Base-by-base conservation (phyloP, 2,797 vertebrate species). In the Gobionotothen gibberifrons region DNA sequence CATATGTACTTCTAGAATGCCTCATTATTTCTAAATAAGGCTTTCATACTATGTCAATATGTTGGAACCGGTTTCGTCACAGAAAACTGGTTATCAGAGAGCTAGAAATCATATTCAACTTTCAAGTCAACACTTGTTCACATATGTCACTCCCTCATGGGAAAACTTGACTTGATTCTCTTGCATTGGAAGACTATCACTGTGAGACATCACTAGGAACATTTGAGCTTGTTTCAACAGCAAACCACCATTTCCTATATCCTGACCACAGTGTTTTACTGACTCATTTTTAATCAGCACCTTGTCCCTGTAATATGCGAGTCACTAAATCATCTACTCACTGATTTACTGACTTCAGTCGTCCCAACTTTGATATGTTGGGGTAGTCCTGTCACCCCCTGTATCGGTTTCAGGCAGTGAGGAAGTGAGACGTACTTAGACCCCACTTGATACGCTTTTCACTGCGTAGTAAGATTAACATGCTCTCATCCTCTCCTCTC, bases 391-490 rank as follows among this genome's bases (percentile, higher is more conserved):
- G 16, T 67, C 21, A 13, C 19, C 4, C 44, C 19, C 32, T 69
- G 32, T 72, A 49, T 76, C 21, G 16, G 56, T 61, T 65, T 84
- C 17, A 68, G 21, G 42, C n/a, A 39, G 13, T 55, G 40, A 49
- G 53, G 42, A 69, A 60, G 36, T 62, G 49, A 68, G 42, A 10
- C 29, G 46, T 19, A 15, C 53, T 66, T 57, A 54, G 22, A 65
- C 13, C 13, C 48, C 46, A 53, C 73, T 74, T 36, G 32, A 36
- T 36, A 36, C 90, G 87, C 87, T 78, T 53, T 62, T 52, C 80
- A 83, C 72, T 91, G 84, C 69, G 21, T 85, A 71, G 68, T 71
- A 69, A 84, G 66, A 80, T 70, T 63, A 81, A 87, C 70, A 61
- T 68, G 68, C 69, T 56, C 32, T 64, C 74, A 57, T 81, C 51